phyloP scores from a whole-genome alignment of 2,888 invertebrate species.

The Congeria kusceri region DNA sequence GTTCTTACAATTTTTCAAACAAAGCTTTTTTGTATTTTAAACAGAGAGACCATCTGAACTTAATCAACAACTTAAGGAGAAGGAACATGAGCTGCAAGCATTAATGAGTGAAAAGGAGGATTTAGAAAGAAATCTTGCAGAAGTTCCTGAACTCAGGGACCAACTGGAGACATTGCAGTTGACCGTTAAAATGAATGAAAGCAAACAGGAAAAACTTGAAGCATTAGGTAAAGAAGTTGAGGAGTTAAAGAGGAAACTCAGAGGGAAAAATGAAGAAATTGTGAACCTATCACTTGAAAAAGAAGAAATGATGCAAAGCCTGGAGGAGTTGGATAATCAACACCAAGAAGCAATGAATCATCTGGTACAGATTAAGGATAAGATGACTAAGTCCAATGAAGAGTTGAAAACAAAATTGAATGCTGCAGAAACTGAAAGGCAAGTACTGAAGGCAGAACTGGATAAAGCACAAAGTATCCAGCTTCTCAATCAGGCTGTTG shows the following conservation, averaged over 20 bases:
- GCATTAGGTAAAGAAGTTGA: slow-evolving; percentile 47
- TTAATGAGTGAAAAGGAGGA: slow-evolving; percentile 60
- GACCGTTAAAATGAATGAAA: slow-evolving; percentile 37
- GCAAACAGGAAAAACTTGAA: slow-evolving; percentile 37
- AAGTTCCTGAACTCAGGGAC: slow-evolving; percentile 46
- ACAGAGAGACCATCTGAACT: slow-evolving; percentile 23
- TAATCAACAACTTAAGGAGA: slow-evolving; percentile 49
- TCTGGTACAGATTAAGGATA: slow-evolving; percentile 72
- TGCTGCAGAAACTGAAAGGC: slow-evolving; percentile 34
- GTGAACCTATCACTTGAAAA: slow-evolving; percentile 69
- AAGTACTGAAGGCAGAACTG: slow-evolving; percentile 41
- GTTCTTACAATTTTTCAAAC: too few relatives aligned
- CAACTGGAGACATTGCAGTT: slow-evolving; percentile 22
- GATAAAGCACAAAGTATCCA: slow-evolving; percentile 49
- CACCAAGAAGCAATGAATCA: slow-evolving; percentile 88
- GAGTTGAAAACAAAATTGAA: slow-evolving; percentile 51
- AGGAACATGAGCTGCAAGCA: slow-evolving; percentile 50
- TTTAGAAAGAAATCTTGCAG: slow-evolving; percentile 44
- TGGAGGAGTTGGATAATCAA: slow-evolving; percentile 91
- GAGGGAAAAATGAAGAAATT: slow-evolving; percentile 68
- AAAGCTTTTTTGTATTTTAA: too few relatives aligned
- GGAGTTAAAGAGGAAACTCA: slow-evolving; percentile 52
- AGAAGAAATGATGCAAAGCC: slow-evolving; percentile 87
- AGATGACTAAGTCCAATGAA: slow-evolving; percentile 62
- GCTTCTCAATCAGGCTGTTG: slow-evolving; percentile 54